A percentile compares a stretch with the other conserved stretches of the same genome.
These are phyloP conservation scores for Carlito syrichta DNA, from an alignment of 2,113 vertebrate genomes.

Conservation along the genomic window DNA sequence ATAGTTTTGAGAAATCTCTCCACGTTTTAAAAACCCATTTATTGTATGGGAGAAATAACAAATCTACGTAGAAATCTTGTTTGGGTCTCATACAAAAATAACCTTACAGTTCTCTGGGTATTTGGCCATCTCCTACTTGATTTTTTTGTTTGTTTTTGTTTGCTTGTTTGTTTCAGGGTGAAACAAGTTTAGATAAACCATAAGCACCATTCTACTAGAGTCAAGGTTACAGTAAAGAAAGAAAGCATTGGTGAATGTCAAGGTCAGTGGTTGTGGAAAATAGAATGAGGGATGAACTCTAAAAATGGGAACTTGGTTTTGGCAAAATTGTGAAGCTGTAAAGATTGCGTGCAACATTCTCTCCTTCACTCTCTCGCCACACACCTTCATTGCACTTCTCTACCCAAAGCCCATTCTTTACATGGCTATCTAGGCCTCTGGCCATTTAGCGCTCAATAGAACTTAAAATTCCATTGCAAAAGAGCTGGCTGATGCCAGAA, in stretches of 20 bases:
- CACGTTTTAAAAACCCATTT: conserved; percentile 40
- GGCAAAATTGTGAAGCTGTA: background rate
- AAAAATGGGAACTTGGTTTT: background rate
- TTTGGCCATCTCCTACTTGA: conserved; percentile 56
- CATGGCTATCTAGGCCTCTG: background rate
- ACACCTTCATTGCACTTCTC: background rate
- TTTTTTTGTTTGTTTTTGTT: background rate
- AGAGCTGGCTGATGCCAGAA: background rate
- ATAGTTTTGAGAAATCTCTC: conserved; percentile 67
- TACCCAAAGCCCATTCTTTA: background rate
- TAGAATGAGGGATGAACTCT: conserved; percentile 5
- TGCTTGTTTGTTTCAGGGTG: conserved; percentile 6
- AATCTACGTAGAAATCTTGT: conserved; percentile 57
- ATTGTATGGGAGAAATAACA: conserved; percentile 49
- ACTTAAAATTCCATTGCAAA: background rate
- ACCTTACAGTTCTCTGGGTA: conserved; percentile 13
- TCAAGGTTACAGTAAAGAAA: conserved; percentile 30
- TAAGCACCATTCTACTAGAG: background rate
- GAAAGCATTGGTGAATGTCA: conserved; percentile 21
- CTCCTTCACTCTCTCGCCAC: background rate
- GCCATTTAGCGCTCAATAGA: background rate
- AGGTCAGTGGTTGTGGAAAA: conserved; percentile 5
- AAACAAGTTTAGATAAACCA: conserved; percentile 56
- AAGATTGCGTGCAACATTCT: background rate
- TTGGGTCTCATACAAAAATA: conserved; percentile 64